phyloP scores from a whole-genome alignment of 2,797 vertebrate genomes.

The Semaprochilodus insignis region DNA sequence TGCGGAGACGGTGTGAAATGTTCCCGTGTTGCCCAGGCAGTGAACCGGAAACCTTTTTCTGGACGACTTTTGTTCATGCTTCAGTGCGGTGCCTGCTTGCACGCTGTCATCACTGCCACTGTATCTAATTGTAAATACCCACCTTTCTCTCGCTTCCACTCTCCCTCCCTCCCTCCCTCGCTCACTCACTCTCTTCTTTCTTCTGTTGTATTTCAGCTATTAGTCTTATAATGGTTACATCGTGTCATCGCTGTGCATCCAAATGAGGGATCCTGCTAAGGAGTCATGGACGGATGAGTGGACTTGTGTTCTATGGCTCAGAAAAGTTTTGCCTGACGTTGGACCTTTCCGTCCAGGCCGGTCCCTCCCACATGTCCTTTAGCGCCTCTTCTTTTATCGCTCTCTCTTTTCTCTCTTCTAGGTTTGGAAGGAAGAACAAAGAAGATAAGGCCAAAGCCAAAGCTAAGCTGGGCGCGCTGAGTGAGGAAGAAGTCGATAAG shows the following conservation, averaged over 20 bases:
- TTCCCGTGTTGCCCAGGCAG: neutral
- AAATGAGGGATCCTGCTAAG: neutral
- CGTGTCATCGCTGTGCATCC: neutral
- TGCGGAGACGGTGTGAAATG: neutral
- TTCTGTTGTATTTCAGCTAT: neutral
- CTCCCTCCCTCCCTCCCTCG: slow-evolving; percentile 26
- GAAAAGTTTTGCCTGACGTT: neutral
- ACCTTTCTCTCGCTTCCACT: slow-evolving; percentile 19
- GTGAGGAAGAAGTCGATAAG: slow-evolving; percentile 87
- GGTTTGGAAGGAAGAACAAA: slow-evolving; percentile 92
- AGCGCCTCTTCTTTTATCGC: neutral
- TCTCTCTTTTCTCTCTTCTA: slow-evolving; percentile 59
- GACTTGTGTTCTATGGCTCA: neutral
- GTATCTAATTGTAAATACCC: slow-evolving; percentile 25
- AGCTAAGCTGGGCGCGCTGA: slow-evolving; percentile 74
- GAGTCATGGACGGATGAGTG: neutral
- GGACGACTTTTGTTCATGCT: neutral
- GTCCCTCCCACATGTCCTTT: neutral
- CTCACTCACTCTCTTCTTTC: neutral
- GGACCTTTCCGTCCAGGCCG: neutral
- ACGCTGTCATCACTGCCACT: slow-evolving; percentile 4
- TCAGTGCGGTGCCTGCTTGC: neutral
- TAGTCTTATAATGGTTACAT: neutral
- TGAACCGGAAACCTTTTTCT: slow-evolving; percentile 17
- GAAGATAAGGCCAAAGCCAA: slow-evolving; percentile 86